Evolutionary conservation across 2,113 vertebrate genomes (phyloP), one percentile per base, ranked within the genome.

Genomic region (Poecile atricapillus): DNA sequence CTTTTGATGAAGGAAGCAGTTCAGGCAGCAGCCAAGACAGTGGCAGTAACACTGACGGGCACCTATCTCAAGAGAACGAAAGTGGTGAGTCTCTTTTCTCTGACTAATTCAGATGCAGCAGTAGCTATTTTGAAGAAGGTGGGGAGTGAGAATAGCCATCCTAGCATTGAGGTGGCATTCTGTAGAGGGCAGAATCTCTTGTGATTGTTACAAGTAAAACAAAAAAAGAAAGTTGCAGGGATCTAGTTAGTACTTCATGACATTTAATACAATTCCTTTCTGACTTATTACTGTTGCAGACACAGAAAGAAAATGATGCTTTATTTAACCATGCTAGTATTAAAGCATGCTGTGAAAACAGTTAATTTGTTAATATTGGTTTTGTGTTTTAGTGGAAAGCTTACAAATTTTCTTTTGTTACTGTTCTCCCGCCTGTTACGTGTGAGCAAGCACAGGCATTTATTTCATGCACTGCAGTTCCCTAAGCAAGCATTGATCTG

Each of bases 31-130:
- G 98, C 71, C 97, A 94, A 31, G 90, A 97, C 25, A 97, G 95
- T 11, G 88, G 97, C 94, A 97, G 89, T 96, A 58, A 96, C 83
- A 9, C 97, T 97, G 96, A 97, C 93, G 77, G 97, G 97, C 96
- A 98, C 93, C 88, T 96, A 49, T 87, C 95, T 93, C 98, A 98
- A 37, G 98, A 96, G 86, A 98, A 98, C n/a, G 97, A 98, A 62
- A 95, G 65, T 71, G 98, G 99, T 99, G 97, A 99, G 98, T 98
- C 59, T 85, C 46, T 67, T 55, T 92, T 60, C 78, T 82, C 35
- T 83, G 30, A 39, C 65, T 85, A 75, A 35, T 8, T 81, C 41
- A 33, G 47, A 28, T 35, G 64, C 50, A 80, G 83, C 91, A 22
- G 35, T 68, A 75, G 77, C 89, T 91, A 5, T 70, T 78, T 43